phyloP scores from a whole-genome alignment of 2,113 vertebrate genomes.

The Sialia sialis region DNA sequence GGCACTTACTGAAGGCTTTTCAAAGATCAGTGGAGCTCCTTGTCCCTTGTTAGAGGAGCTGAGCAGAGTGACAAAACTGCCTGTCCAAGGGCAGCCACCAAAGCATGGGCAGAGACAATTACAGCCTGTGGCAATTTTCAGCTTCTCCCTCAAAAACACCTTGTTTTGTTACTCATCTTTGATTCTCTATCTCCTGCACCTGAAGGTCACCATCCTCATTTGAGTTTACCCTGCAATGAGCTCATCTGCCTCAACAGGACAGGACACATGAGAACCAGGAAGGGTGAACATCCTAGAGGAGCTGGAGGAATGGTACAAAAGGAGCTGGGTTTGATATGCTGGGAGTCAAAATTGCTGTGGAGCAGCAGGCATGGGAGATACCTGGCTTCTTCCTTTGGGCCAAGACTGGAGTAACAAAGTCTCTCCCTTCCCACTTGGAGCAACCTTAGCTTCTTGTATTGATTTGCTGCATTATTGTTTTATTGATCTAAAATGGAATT shows the following conservation, averaged over 20 bases:
- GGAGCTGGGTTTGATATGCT: neutral
- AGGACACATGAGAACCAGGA: fast-evolving
- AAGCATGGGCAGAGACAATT: neutral
- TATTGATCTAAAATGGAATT: neutral
- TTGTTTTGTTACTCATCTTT: neutral
- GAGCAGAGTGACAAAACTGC: neutral
- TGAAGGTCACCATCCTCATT: neutral
- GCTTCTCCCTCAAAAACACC: neutral
- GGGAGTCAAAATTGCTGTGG: neutral
- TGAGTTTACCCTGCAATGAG: neutral
- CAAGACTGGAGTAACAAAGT: neutral
- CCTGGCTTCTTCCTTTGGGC: neutral
- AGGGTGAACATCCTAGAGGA: neutral
- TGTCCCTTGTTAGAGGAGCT: neutral
- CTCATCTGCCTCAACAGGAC: neutral
- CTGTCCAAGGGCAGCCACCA: neutral
- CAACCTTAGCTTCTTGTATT: neutral
- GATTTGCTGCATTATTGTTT: neutral
- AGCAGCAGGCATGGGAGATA: neutral
- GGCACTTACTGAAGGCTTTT: neutral
- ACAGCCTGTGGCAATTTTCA: neutral
- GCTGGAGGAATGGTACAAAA: neutral
- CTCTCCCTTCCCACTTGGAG: neutral
- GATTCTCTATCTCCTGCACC: neutral
- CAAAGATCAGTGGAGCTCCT: neutral